A percentile compares a stretch with the other conserved stretches of the same genome.
Conservation (phyloP, 2,113 vertebrate genomes). For the Brevimyrus niger region DNA sequence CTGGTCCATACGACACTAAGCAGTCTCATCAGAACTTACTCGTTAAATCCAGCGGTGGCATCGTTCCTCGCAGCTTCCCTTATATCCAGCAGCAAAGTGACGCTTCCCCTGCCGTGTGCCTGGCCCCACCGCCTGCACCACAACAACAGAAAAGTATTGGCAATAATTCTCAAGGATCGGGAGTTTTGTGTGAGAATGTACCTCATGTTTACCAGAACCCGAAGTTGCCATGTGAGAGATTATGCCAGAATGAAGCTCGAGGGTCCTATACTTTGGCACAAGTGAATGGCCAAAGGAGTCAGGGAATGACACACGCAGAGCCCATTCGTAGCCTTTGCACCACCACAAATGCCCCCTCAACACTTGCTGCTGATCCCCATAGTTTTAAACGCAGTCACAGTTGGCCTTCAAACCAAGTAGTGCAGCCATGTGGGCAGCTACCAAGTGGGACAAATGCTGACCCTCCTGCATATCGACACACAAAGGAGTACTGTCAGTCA, state of each 20-base stretch:
- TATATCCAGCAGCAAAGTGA: background rate
- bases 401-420: background rate
- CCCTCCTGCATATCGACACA: background rate
- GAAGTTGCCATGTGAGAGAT: background rate
- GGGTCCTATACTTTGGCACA: background rate
- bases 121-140: background rate
- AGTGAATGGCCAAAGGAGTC: too few species aligned
- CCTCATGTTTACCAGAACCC: background rate
- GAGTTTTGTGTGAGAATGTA: background rate
- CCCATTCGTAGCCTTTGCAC: background rate
- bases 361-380: background rate
- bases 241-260: background rate
- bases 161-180: background rate
- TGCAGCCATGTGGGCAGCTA: background rate
- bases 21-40: background rate
- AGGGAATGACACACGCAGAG: background rate
- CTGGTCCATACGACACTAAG: background rate
- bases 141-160: background rate
- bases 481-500: background rate
- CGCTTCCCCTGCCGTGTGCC: background rate
- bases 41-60: background rate
- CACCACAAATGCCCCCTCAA: background rate
- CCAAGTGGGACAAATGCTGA: too few species aligned
- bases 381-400: background rate
- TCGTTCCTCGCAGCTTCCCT: background rate